Evolutionary conservation across 2,797 vertebrate genomes (phyloP).

Genomic region (Gobio occitaniae): DNA sequence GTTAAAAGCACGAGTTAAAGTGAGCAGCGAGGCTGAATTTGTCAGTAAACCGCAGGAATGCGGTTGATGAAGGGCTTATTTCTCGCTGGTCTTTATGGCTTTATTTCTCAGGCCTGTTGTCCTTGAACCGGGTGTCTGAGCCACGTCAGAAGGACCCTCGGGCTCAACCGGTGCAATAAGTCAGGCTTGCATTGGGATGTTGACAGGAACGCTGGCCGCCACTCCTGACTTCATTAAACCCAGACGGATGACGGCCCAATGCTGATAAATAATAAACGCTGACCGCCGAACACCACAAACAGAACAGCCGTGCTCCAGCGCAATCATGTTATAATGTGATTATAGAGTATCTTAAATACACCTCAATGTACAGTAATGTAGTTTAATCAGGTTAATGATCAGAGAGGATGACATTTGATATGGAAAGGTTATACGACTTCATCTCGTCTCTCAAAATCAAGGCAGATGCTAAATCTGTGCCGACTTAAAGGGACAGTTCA

Average conservation of each 20-base stretch:
- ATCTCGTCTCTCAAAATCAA: constrained; percentile 25
- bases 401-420: constrained; percentile 66
- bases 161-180: constrained; percentile 67
- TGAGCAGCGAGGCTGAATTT: no score
- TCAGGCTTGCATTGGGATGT: constrained; percentile 57
- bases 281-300: constrained; percentile 62
- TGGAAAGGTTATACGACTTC: constrained; percentile 63
- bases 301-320: constrained; percentile 34
- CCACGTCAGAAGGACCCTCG: constrained; percentile 69
- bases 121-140: constrained; percentile 71
- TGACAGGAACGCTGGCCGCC: constrained; percentile 52
- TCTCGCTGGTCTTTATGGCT: constrained; percentile 55
- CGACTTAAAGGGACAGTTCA: constrained; percentile 1
- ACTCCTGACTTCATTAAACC: constrained; percentile 72
- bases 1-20: no score
- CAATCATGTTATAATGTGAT: not conserved
- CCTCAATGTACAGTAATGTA: constrained; percentile 58
- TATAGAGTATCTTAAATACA: not conserved
- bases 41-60: not conserved
- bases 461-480: not conserved
- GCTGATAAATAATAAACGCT: constrained; percentile 49
- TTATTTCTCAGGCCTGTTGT: constrained; percentile 59
- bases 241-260: constrained; percentile 66
- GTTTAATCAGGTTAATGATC: constrained; percentile 71
- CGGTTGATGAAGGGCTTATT: constrained; percentile 60